A percentile compares a stretch with the other conserved stretches of the same genome.
Evolutionary conservation across 2,888 invertebrate genomes (phyloP).

Genomic region (Anodontia alba): DNA sequence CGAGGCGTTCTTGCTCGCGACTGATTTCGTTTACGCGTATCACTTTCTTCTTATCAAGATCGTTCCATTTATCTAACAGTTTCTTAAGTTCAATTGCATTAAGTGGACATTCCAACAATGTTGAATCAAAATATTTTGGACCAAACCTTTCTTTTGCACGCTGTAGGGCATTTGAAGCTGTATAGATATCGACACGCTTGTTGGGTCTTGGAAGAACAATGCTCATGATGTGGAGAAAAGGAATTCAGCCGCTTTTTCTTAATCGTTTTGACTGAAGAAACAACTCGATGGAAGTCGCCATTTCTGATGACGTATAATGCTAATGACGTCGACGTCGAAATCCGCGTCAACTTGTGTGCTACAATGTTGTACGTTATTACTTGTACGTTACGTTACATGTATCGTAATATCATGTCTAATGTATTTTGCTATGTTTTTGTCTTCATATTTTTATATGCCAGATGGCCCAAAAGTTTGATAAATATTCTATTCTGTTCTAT

Average conservation of each 20-base stretch:
- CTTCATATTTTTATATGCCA: too few relatives aligned
- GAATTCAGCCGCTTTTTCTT: background rate
- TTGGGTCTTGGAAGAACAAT: constrained; percentile 40
- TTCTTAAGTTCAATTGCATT: constrained; percentile 71
- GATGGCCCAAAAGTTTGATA: too few relatives aligned
- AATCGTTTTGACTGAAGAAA: background rate
- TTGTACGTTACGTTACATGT: too few relatives aligned
- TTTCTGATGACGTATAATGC: background rate
- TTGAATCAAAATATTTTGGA: constrained; percentile 64
- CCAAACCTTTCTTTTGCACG: constrained; percentile 71
- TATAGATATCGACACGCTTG: constrained; percentile 51
- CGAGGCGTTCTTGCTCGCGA: constrained; percentile 59
- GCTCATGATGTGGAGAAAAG: constrained; percentile 26
- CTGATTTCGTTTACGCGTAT: constrained; percentile 54
- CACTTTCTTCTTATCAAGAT: constrained; percentile 65
- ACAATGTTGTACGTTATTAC: background rate
- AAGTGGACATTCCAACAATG: constrained; percentile 69
- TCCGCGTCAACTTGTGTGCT: background rate
- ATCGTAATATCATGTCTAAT: too few relatives aligned
- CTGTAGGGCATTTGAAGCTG: constrained; percentile 66
- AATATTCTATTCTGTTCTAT: too few relatives aligned
- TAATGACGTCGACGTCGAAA: background rate
- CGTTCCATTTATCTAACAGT: constrained; percentile 62
- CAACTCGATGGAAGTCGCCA: background rate
- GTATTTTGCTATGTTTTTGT: too few relatives aligned